Conservation (phyloP, 2,888 invertebrate species). For the Drosophila rellima region DNA sequence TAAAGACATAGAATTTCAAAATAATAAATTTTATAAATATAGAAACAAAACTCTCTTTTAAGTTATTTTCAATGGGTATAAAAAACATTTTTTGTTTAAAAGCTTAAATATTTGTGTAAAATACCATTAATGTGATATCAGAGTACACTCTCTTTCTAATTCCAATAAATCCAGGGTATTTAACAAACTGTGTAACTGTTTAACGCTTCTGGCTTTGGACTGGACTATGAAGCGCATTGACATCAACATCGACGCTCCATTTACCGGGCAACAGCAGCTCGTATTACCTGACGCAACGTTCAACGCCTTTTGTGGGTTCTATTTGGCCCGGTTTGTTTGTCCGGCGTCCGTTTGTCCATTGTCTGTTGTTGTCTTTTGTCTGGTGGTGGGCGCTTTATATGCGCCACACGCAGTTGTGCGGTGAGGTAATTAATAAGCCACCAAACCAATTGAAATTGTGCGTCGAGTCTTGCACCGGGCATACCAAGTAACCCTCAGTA, state of each 20-base stretch:
- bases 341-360: background rate
- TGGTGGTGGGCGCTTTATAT: slow-evolving; percentile 62
- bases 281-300: slow-evolving; percentile 59
- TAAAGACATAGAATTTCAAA: too few relatives aligned
- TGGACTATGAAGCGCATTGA: slow-evolving; percentile 64
- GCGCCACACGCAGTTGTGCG: slow-evolving; percentile 73
- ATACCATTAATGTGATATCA: background rate
- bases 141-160: background rate
- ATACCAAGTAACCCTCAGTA: slow-evolving; percentile 66
- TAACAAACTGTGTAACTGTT: slow-evolving; percentile 25
- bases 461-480: slow-evolving; percentile 65
- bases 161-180: slow-evolving; percentile 2
- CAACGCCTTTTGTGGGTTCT: slow-evolving; percentile 76
- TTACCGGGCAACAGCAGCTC: slow-evolving; percentile 66
- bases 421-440: slow-evolving; percentile 81
- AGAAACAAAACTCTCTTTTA: too few relatives aligned
- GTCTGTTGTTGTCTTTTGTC: slow-evolving; percentile 11
- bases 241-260: slow-evolving; percentile 70
- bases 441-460: slow-evolving; percentile 73
- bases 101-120: background rate
- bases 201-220: slow-evolving; percentile 46
- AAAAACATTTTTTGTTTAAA: background rate
- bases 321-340: slow-evolving; percentile 47
- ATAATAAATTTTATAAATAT: too few relatives aligned
- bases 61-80: too few relatives aligned